These are phyloP conservation scores for Hemitrygon akajei DNA, from an alignment of 2,797 vertebrate genomes.

Conservation along the genomic window DNA sequence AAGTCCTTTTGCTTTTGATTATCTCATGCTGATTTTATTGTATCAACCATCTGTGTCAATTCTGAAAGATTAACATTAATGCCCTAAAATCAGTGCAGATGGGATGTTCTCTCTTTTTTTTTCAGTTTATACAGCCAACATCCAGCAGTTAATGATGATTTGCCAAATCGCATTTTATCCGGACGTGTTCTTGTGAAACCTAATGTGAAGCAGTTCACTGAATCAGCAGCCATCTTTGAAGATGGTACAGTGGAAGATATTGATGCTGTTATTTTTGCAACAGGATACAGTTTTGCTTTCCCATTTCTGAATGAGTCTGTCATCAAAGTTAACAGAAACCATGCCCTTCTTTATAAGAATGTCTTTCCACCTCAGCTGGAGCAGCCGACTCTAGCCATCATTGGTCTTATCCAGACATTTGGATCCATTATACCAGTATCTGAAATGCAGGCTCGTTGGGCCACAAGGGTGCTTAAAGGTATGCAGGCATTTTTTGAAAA, in stretches of 20 bases:
- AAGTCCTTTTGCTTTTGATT: neutral
- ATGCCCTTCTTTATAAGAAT: constrained; percentile 64
- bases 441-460: constrained; percentile 68
- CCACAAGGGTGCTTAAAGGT: constrained; percentile 68
- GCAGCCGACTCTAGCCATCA: constrained; percentile 62
- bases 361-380: constrained; percentile 61
- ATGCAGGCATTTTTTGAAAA: constrained; percentile 25
- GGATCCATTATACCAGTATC: constrained; percentile 56
- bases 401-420: constrained; percentile 58
- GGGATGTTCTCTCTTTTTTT: neutral
- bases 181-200: constrained; percentile 65
- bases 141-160: constrained; percentile 63
- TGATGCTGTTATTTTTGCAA: constrained; percentile 66
- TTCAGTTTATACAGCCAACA: constrained; percentile 54
- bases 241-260: constrained; percentile 57
- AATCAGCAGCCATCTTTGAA: constrained; percentile 59
- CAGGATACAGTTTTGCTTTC: constrained; percentile 64
- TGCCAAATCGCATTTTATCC: constrained; percentile 63
- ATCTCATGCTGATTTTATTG: too few relatives aligned
- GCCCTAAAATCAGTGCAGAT: too few relatives aligned
- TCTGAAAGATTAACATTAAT: neutral
- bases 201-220: constrained; percentile 60
- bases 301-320: constrained; percentile 66
- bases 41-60: neutral
- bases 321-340: constrained; percentile 55